Base-by-base conservation (phyloP, 1,140 invertebrate genomes). In the Pemphigus obesinymphae region DNA sequence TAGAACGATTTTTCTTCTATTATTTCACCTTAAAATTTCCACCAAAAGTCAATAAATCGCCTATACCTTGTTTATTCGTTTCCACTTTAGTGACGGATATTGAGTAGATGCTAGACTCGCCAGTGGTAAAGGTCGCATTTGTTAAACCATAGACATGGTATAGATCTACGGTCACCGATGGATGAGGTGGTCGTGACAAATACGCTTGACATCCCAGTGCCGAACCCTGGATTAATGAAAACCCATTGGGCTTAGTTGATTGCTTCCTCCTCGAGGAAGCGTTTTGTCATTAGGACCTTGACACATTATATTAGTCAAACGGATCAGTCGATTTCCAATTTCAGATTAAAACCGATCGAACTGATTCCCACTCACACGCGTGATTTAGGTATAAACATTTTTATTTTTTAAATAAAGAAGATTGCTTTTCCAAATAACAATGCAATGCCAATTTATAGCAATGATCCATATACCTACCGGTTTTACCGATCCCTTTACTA, bases 261-360 rank as follows among this genome's bases (percentile, higher is more conserved):
- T 80, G 76, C 76, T 45, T 61, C 76, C 55, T 80, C 37, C 40
- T 20, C 26, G 37, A 31, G 43, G 50, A 63, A 80, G 37, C 76
- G 58, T 80, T 80, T 80, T 80, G 53, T 80, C 76, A 80, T 80
- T 80, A 63, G 34, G 76, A 63, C 23, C 76, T 80, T 63, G 76
- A 80, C 76, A 63, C 76, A 40, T 80, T 80, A 55, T 80, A 80
- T 80, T 80, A 80, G 76, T 80, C 76, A 80, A 58, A 80, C 55
- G 76, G 37, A 80, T 58, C 76, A 63, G 73, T 34, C 53, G 73
- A 78, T 78, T 78, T 80, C 53, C 76, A 58, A 80, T 80, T 63
- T 80, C 40, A 43, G 76, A 80, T 80, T 80, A 63, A 80, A 63
- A 80, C 34, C 13, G 37, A 61, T 80, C 8, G 55, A 45, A 43